Evolutionary conservation across 2,888 invertebrate genomes (phyloP), one percentile per base, ranked within the genome.

Genomic region (Apodemia zela): DNA sequence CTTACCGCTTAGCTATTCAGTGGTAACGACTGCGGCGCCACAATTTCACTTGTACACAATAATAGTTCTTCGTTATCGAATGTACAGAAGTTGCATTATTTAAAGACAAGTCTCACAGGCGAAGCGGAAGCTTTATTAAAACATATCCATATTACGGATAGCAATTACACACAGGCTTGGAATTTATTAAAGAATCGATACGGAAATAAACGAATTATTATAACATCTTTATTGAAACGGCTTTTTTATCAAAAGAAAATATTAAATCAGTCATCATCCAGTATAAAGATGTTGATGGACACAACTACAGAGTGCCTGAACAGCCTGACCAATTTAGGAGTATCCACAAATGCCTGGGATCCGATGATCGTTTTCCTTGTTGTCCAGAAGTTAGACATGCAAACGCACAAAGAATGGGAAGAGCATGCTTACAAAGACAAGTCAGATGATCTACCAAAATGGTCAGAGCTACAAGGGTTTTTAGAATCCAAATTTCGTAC

Each of bases 401-500:
- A 38, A 35, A 51, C 51, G 6, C 21, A 51, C 11, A 51, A 51
- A 5, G 25, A 51, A 51, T 51, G 51, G 11, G 25, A 51, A 21
- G 21, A 21, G 5, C 51, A 21, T 13, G 51, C 51, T 13, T 51
- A 21, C 51, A 51, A 51, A 21, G 51, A 51, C 21, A 51, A 51
- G 25, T 8, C 18, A 1, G 15, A 51, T 4, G 21, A 54, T 2
- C 51, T 54, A 21, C 51, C 15, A 13, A 54, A 54, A 11, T 54
- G 25, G 51, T 54, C 11, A 18, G 15, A 21, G 13, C 21, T 54
- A 25, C 51, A 54, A 54, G 21, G 6, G 8, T 75, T 75, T 66
- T 60, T 73, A 13, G 71, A 75, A 65, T 21, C 65, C 2, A 71
- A 68, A 58, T 74, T 73, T 62, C 65, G 72, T 13, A 67, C 72